Conservation (phyloP, 2,113 vertebrate genomes). For the Cephalopterus ornatus region DNA sequence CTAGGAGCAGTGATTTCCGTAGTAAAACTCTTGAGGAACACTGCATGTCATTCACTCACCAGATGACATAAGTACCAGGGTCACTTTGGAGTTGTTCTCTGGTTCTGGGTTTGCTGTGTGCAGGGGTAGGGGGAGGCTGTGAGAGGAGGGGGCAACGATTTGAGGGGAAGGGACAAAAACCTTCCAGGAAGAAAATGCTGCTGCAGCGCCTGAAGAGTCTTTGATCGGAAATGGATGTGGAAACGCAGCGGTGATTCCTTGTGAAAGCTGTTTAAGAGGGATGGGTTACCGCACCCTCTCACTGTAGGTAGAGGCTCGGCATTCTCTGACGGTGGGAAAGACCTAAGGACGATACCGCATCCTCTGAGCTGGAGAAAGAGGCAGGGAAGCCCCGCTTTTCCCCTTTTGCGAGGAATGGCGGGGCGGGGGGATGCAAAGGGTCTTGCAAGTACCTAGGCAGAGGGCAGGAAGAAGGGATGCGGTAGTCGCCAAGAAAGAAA, state of each 20-base stretch:
- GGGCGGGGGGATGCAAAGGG: fast-evolving
- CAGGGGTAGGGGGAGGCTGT: neutral
- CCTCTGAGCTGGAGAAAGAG: neutral
- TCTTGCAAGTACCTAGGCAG: fast-evolving
- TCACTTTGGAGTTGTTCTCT: neutral
- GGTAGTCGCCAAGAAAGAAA: neutral
- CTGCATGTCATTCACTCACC: neutral
- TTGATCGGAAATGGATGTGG: fast-evolving
- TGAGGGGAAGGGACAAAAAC: neutral
- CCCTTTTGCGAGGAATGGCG: neutral
- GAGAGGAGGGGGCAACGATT: neutral
- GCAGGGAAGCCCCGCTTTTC: neutral
- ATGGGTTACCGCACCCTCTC: neutral
- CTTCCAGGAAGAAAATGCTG: neutral
- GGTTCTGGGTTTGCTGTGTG: neutral
- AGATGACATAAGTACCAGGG: neutral
- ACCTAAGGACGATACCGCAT: neutral
- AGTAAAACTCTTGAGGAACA: neutral
- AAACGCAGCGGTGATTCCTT: neutral
- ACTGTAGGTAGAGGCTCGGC: neutral
- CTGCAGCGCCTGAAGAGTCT: neutral
- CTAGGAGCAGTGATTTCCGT: neutral
- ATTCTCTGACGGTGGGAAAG: neutral
- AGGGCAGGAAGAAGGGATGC: no score
- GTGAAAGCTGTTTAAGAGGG: neutral